These are phyloP conservation scores for Aptenodytes patagonicus DNA, from an alignment of 2,113 vertebrate genomes.

Conservation along the genomic window DNA sequence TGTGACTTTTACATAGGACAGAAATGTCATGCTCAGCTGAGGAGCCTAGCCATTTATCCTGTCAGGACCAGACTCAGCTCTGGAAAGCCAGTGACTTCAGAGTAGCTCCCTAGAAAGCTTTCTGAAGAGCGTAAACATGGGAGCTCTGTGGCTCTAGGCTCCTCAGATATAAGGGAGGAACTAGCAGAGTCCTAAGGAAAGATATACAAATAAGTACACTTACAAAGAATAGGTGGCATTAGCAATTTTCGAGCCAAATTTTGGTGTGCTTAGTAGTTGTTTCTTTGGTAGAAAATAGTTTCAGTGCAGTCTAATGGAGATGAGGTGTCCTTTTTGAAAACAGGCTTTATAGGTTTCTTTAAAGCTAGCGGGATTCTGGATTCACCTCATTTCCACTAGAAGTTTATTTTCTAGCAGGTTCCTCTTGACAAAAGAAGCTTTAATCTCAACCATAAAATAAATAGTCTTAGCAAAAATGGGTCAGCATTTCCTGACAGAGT, in stretches of 20 bases:
- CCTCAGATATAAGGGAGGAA: neutral
- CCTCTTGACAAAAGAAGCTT: neutral
- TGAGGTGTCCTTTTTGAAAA: neutral
- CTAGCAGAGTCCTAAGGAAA: neutral
- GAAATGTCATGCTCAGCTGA: neutral
- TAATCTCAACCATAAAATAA: neutral
- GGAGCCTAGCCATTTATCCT: neutral
- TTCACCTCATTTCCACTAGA: neutral
- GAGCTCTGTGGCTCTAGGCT: neutral
- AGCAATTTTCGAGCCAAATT: neutral
- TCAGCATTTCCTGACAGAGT: neutral
- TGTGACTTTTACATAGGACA: neutral
- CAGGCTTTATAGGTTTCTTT: neutral
- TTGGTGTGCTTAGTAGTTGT: neutral
- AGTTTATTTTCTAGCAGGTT: neutral
- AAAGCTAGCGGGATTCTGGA: fast-evolving
- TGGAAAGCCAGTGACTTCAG: neutral
- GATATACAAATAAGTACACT: neutral
- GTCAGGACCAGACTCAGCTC: neutral
- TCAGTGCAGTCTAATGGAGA: neutral
- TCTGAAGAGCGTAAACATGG: neutral
- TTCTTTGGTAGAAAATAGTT: neutral
- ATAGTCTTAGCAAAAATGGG: neutral
- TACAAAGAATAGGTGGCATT: neutral
- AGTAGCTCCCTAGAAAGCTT: neutral